These are phyloP conservation scores for Hemichromis elongatus DNA, from an alignment of 2,113 vertebrate genomes.

Conservation along the genomic window DNA sequence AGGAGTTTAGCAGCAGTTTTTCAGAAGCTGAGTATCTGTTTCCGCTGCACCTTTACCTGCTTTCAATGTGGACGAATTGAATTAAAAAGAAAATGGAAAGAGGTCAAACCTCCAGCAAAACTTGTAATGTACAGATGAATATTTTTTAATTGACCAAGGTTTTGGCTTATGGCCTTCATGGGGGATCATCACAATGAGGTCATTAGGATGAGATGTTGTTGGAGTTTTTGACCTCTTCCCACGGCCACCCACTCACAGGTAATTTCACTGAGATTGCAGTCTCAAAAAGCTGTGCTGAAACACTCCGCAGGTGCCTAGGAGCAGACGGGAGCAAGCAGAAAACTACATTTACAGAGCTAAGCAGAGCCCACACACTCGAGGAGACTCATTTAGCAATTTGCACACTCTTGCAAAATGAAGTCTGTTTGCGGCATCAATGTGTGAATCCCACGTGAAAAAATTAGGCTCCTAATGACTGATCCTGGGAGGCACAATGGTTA, in stretches of 20 bases:
- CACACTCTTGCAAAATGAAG: neutral
- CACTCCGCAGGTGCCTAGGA: neutral
- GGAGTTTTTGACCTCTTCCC: neutral
- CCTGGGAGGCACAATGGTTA: neutral
- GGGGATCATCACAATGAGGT: neutral
- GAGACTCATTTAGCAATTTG: neutral
- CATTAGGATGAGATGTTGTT: neutral
- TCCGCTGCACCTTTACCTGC: neutral
- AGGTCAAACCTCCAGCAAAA: neutral
- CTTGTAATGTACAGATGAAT: neutral
- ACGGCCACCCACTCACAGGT: neutral
- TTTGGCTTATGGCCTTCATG: neutral
- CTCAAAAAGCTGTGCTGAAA: neutral
- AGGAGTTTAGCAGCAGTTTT: neutral
- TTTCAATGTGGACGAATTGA: neutral
- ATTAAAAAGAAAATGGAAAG: neutral
- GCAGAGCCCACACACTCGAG: neutral
- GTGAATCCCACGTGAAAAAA: neutral
- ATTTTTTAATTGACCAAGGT: neutral
- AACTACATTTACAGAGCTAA: neutral
- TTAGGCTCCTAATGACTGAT: neutral
- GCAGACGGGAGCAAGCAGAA: neutral
- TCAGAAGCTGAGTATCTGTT: neutral
- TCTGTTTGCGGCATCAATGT: neutral
- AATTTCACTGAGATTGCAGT: neutral